Evolutionary conservation across 2,113 vertebrate genomes (phyloP), one percentile per base, ranked within the genome.

Genomic region (Oryctolagus cuniculus): DNA sequence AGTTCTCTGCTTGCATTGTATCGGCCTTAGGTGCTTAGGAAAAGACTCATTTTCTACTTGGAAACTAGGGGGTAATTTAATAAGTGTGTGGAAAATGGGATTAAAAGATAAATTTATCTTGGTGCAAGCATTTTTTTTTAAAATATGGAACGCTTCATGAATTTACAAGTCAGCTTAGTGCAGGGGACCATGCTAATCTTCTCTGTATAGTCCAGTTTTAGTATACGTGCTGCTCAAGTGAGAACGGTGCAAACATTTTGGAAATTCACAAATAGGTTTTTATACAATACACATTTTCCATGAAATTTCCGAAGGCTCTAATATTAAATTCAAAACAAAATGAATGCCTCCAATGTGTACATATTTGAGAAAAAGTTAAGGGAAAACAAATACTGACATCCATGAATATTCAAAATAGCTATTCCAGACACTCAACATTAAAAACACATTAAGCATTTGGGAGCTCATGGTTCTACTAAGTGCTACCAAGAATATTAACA

Each of bases 391-490:
- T n/a, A 74, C 4, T 12, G 4, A 21, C 61, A 31, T 51, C 29
- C 49, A 31, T 27, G 38, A 84, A 63, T 82, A 91, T 78, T 90
- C 93, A 96, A 86, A 44, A 89, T 70, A 82, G 51, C 58, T 38
- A 12, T 63, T 93, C 19, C 21, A 95, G 38, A 89, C 61, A 78
- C 31, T 63, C 78, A 31, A 84, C 44, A 38, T 51, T 74, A 86
- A 77, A 92, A 92, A 66, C 38, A 67, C 21, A 6, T 9, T 44
- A 29, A 88, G 44, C 21, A 53, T 90, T 55, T 64, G 25, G 67
- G 63, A 55, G 85, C 92, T n/a, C 22, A 88, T 51, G 1, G 10
- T 29, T 86, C 10, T 27, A n/a, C 69, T 3, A 21, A 70, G 24
- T 29, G 36, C 82, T 64, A 94, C 29, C 7, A 29, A 92, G 73